Conservation (phyloP, 2,888 invertebrate genomes). For the Congeria kusceri region DNA sequence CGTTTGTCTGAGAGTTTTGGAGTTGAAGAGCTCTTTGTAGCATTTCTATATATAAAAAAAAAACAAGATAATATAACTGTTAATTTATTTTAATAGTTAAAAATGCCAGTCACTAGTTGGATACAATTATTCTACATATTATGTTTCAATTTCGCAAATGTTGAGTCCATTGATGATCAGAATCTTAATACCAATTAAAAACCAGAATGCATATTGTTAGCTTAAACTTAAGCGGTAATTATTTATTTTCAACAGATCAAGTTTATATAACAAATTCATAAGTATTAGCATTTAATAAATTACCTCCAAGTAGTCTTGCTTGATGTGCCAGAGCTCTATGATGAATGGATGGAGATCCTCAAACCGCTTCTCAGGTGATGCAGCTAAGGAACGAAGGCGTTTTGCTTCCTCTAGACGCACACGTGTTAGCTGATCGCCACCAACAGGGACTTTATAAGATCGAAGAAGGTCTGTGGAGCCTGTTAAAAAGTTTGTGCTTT, state of each 20-base stretch:
- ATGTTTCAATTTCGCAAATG: no score
- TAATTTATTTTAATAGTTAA: no score
- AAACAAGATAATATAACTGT: not conserved
- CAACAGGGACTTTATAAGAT: constrained; percentile 14
- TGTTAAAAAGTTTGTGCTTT: constrained; percentile 1
- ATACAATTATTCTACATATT: no score
- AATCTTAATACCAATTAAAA: no score
- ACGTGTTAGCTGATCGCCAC: constrained; percentile 28
- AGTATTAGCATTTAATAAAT: no score
- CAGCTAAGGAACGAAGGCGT: constrained; percentile 15
- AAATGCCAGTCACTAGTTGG: no score
- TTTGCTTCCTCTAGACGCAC: constrained; percentile 22
- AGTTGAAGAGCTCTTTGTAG: constrained; percentile 24
- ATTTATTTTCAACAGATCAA: no score
- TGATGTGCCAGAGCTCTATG: constrained; percentile 27
- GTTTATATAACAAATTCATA: no score
- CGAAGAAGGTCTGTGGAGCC: constrained; percentile 15
- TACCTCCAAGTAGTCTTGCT: constrained; percentile 36
- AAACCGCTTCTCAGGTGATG: constrained; percentile 27
- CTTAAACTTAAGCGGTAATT: no score
- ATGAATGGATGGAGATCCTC: constrained; percentile 28
- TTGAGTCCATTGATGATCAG: no score
- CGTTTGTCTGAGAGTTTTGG: constrained; percentile 20
- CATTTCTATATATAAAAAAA: constrained; percentile 18
- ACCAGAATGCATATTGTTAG: no score